Evolutionary conservation across 2,888 invertebrate species (phyloP), one percentile per base, ranked within the genome.

Genomic region (Autographa gamma): DNA sequence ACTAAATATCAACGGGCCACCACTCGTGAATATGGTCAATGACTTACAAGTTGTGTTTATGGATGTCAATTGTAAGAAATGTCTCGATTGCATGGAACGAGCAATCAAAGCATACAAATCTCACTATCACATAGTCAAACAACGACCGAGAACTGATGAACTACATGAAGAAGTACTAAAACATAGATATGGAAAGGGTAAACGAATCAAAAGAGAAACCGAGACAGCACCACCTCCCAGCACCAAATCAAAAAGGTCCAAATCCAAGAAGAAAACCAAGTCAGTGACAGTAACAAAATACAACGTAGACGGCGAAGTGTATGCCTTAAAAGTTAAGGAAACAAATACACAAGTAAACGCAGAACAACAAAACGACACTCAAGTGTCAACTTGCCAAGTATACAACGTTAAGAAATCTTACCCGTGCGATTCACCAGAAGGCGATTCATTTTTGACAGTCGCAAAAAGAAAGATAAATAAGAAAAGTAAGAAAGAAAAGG

Each of bases 301-400:
- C 70, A 89, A 86, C 14, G 77, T 82, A 0, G 85, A 90, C 11
- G 90, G 87, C 3, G 86, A 89, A 75, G 81, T 92, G 7, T 90
- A 88, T 66, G 94, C 92, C 6, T 64, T 95, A 54, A 92, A 92
- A 86, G 83, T 94, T 16, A 91, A 90, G 77, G 94, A 92, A 85
- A 80, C 77, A 3, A 82, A 72, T 64, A 34, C 61, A 32, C 43
- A 76, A 16, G 56, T 61, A 31, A 63, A 52, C 13, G 32, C 69
- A 18, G 79, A 77, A 6, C 63, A 71, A 54, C 69, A 76, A 43
- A 85, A 83, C n/a, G 76, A 79, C 14, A 81, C 72, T 48, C 80
- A 75, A 8, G 14, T 74, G 5, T 63, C 74, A 7, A 73, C 77
- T 18, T 95, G 95, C 73, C 85, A 88, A 79, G 83, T 94, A 13